Evolutionary conservation across 2,888 invertebrate species (phyloP), one percentile per base, ranked within the genome.

Genomic region (Ferdinandea cuprea): DNA sequence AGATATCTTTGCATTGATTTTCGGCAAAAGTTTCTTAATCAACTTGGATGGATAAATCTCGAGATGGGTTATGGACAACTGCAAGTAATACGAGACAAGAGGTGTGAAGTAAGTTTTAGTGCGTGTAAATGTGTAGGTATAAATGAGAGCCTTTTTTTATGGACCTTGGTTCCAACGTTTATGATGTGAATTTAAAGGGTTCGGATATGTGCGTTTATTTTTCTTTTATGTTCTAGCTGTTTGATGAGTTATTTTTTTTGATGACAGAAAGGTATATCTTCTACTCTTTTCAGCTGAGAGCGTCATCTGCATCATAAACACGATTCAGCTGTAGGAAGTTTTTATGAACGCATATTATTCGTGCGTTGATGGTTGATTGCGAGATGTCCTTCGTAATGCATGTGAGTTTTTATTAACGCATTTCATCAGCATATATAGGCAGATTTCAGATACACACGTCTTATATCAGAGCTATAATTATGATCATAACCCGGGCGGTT

Each of bases 11-110:
- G 85, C 71, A 86, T 89, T 86, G 85, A 91, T 88, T 86, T 86
- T 86, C 13, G 87, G 87, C 54, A 91, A 86, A 76, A 89, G 87
- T 87, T 87, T 88, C 76, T 89, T 89, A 86, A 91, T 89, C 66
- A 89, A 87, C 25, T 88, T 86, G 2, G 91, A 90, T n/a, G 91
- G 91, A 87, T 89, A 91, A 17, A 87, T 86, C 66, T 89, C 90
- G 66, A 90, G 86, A 68, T 88, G 88, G 56, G 87, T 86, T 83
- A 89, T 86, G 56, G 87, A 87, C 59, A 91, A 85, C 91, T 91
- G 86, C 40, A 86, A 87, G 72, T 54, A 50, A 13, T 8, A 11
- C 0, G n/a, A 13, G 54, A 63, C 54, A 19, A 52, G 63, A 72
- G 58, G 59, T 71, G 72, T 61, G 42, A 30, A 5, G 50, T 19